phyloP scores from a whole-genome alignment of 2,888 invertebrate genomes.

The Ophioninae sp. region DNA sequence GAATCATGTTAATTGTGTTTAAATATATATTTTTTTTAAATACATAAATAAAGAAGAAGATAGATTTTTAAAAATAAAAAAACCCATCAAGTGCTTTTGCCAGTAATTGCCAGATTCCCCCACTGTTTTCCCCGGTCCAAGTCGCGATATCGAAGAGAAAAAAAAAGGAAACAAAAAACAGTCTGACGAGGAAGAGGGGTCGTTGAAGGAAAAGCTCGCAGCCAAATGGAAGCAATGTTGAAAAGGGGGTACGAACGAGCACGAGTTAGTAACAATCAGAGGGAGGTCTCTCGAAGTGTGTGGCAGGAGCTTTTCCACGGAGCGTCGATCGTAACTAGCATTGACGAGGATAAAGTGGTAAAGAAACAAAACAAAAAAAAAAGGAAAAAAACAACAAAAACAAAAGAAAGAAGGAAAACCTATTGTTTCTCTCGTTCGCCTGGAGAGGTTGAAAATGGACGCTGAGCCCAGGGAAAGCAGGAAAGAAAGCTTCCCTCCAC shows the following conservation, averaged over 20 bases:
- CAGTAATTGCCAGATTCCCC: not conserved
- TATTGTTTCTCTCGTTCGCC: constrained; percentile 22
- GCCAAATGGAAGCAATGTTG: not conserved
- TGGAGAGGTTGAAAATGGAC: constrained; percentile 50
- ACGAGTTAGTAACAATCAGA: constrained; percentile 19
- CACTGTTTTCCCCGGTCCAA: not conserved
- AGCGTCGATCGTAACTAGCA: constrained; percentile 48
- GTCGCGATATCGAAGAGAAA: not conserved
- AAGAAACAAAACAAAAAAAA: not conserved
- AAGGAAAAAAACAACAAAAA: no score
- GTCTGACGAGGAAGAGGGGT: not conserved
- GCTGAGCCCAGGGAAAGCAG: constrained; percentile 45
- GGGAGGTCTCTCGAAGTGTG: constrained; percentile 19
- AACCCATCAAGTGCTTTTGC: no score
- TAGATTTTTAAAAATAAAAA: no score
- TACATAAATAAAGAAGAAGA: no score
- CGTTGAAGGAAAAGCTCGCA: not conserved
- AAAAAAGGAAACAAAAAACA: not conserved
- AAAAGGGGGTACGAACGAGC: constrained; percentile 11
- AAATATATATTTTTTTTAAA: no score
- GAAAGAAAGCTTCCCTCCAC: not conserved
- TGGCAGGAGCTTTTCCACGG: constrained; percentile 17
- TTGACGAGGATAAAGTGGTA: constrained; percentile 54
- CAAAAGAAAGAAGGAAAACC: constrained; percentile 8
- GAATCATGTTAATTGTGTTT: no score